Base-by-base conservation (phyloP, 1,140 invertebrate genomes). In the Calosoma granatense region DNA sequence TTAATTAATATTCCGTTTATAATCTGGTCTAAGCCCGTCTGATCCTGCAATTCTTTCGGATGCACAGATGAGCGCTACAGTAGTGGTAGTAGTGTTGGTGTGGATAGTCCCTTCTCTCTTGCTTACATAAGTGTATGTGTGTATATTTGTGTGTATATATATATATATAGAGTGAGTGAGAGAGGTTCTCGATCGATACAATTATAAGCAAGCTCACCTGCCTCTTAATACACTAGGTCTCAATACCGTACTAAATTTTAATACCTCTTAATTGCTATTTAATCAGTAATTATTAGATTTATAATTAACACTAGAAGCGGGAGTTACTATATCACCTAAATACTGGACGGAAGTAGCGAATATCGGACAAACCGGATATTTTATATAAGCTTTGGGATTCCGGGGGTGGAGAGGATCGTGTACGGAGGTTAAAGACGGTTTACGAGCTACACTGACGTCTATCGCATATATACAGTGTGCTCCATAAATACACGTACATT, bases 261-360 rank as follows among this genome's bases (percentile, higher is more conserved):
- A 47, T 47, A 47, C 41, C 41, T 9, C 15, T 3, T 47, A 47
- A 47, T 47, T 47, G 41, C 9, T 47, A 9, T 47, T 47, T 47
- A 47, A 47, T 47, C 41, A 47, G 41, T 47, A 47, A 47, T 47
- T 47, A 47, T 47, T 47, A 47, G 41, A 47, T 47, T 47, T 47
- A 47, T 47, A 47, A 47, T 47, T 47, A 47, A 47, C 41, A 12
- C 3, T 47, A 17, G 6, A 14, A 30, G 26, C 26, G 26, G 26
- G 26, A 30, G 26, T 6, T 30, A 30, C 26, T 30, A 30, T 47
- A 47, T 47, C 41, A 47, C 9, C 41, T 47, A 12, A 47, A 47
- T 47, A 47, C 41, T 47, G 17, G 9, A 47, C 41, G 41, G 17
- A 17, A 47, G 41, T 47, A 4, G 9, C 26, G n/a, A 9, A 36